A percentile compares a stretch with the other conserved stretches of the same genome.
These are phyloP conservation scores for Mylabris sibirica DNA, from an alignment of 2,888 invertebrate species.

Conservation along the genomic window DNA sequence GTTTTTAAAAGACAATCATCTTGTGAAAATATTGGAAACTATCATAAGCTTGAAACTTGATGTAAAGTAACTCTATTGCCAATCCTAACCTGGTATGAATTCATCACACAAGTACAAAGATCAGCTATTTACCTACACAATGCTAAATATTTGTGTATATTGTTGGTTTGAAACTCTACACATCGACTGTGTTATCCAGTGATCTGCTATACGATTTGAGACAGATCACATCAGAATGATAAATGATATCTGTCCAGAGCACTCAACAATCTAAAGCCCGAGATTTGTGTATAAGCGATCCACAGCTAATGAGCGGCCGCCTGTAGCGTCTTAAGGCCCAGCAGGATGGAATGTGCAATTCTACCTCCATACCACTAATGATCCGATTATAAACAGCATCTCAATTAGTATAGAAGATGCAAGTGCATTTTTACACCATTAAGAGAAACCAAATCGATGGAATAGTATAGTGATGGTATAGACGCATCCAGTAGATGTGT, in stretches of 20 bases:
- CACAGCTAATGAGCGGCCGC: constrained; percentile 50
- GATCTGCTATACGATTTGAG: constrained; percentile 37
- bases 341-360: constrained; percentile 33
- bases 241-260: constrained; percentile 55
- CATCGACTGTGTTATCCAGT: constrained; percentile 26
- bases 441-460: constrained; percentile 18
- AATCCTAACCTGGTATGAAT: not conserved
- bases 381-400: constrained; percentile 37
- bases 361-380: constrained; percentile 41
- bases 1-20: not conserved
- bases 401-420: no score
- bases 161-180: not conserved
- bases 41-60: not conserved
- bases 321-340: constrained; percentile 36
- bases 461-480: constrained; percentile 17
- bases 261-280: constrained; percentile 43
- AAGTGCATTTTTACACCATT: no score
- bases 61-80: not conserved
- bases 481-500: constrained; percentile 21
- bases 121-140: no score
- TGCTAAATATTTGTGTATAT: no score
- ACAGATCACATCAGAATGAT: constrained; percentile 44
- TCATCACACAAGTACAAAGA: not conserved
- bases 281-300: constrained; percentile 52
- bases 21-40: not conserved